Conservation (phyloP, 2,888 invertebrate species). For the Tetranychus piercei region DNA sequence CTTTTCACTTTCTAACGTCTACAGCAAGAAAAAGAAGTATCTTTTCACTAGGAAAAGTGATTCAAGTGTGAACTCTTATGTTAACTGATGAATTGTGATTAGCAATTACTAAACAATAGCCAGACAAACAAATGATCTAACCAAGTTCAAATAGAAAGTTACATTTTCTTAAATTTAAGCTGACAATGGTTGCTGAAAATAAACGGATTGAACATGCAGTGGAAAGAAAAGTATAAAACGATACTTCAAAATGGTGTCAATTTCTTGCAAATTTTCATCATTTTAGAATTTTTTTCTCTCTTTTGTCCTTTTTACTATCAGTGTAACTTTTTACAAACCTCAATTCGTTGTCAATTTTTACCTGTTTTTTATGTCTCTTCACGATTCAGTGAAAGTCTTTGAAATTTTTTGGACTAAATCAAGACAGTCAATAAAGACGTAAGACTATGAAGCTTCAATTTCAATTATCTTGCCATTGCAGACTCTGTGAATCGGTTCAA, state of each 20-base stretch:
- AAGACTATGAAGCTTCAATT: background rate
- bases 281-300: too few relatives aligned
- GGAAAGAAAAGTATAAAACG: background rate
- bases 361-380: background rate
- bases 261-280: conserved; percentile 3
- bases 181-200: too few relatives aligned
- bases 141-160: background rate
- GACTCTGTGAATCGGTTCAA: too few relatives aligned
- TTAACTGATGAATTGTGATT: background rate
- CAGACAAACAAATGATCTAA: background rate
- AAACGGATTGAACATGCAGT: too few relatives aligned
- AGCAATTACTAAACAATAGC: background rate
- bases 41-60: background rate
- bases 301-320: too few relatives aligned
- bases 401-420: background rate
- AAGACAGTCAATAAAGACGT: background rate
- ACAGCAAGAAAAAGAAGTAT: background rate
- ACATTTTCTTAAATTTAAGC: background rate
- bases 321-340: too few relatives aligned
- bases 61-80: background rate
- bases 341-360: too few relatives aligned
- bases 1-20: too few relatives aligned
- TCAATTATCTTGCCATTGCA: background rate
- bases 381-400: background rate
- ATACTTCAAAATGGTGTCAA: background rate